Evolutionary conservation across 1,140 invertebrate genomes (phyloP).

Genomic region (Drosophila tani): DNA sequence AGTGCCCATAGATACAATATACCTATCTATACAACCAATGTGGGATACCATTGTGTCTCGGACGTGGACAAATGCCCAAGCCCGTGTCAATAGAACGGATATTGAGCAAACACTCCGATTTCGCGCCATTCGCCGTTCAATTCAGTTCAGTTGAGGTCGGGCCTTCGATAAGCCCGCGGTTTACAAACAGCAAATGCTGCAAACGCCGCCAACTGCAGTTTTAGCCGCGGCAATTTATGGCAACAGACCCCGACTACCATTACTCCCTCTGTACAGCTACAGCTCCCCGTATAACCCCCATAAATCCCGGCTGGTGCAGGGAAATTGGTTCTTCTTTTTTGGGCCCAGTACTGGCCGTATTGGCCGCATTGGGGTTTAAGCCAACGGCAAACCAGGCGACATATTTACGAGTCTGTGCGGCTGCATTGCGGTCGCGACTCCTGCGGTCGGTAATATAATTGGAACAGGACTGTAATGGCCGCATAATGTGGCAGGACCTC

Average conservation of each 20-base stretch:
- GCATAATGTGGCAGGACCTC: slow-evolving; percentile 61
- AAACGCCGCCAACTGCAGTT: slow-evolving; percentile 64
- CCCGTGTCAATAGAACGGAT: slow-evolving; percentile 54
- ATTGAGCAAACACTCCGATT: slow-evolving; percentile 55
- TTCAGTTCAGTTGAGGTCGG: slow-evolving; percentile 42
- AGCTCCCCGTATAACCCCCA: slow-evolving; percentile 27
- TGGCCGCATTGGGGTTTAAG: slow-evolving; percentile 57
- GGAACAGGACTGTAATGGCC: slow-evolving; percentile 63
- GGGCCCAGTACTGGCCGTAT: slow-evolving; percentile 44
- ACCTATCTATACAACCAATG: not conserved
- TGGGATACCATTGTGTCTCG: slow-evolving; percentile 9
- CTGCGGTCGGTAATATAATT: slow-evolving; percentile 59
- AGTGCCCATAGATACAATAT: not conserved
- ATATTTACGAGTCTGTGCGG: slow-evolving; percentile 75
- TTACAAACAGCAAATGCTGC: slow-evolving; percentile 52
- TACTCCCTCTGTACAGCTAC: not conserved
- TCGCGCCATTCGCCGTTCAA: slow-evolving; percentile 11
- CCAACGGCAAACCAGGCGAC: slow-evolving; percentile 65
- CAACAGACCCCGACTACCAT: slow-evolving; percentile 33
- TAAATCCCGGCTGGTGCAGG: slow-evolving; percentile 62
- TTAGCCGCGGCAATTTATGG: slow-evolving; percentile 79
- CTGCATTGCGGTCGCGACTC: slow-evolving; percentile 43
- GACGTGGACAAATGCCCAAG: slow-evolving; percentile 18
- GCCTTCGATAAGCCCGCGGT: slow-evolving; percentile 52
- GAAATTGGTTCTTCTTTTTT: slow-evolving; percentile 45